phyloP scores from a whole-genome alignment of 2,888 invertebrate species.

The Lithosia quadra region DNA sequence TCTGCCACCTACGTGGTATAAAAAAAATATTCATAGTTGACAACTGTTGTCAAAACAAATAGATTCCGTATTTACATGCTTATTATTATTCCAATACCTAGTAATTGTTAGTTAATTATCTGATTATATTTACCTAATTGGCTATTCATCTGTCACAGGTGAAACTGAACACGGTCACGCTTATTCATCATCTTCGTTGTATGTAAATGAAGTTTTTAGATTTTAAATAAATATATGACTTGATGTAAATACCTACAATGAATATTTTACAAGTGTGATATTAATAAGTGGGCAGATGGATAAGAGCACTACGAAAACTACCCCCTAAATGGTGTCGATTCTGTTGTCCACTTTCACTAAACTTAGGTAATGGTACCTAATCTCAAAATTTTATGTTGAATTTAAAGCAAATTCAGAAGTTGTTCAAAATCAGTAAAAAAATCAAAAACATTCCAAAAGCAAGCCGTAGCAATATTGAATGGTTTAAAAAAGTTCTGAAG shows the following conservation, averaged over 20 bases:
- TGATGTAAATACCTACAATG: not conserved
- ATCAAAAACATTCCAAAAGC: no score
- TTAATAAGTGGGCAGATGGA: not conserved
- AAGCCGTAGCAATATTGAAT: no score
- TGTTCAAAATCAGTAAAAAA: no score
- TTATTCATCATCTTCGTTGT: slow-evolving; percentile 16
- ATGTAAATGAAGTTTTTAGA: not conserved
- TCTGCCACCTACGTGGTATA: no score
- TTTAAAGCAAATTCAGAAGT: no score
- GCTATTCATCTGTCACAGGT: slow-evolving; percentile 31
- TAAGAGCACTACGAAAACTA: not conserved
- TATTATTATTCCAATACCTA: no score
- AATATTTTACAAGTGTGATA: not conserved
- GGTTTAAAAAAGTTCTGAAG: no score
- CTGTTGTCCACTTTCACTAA: no score
- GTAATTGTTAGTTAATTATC: slow-evolving; percentile 13
- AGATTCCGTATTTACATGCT: slow-evolving; percentile 20
- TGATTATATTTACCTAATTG: slow-evolving; percentile 16
- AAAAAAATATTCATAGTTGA: not conserved
- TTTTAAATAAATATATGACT: not conserved
- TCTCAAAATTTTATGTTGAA: no score
- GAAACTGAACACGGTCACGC: slow-evolving; percentile 20
- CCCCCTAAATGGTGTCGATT: no score
- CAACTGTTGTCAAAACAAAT: slow-evolving; percentile 12
- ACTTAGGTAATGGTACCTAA: no score